phyloP scores from a whole-genome alignment of 2,888 invertebrate genomes.

The Cerastis rubricosa region DNA sequence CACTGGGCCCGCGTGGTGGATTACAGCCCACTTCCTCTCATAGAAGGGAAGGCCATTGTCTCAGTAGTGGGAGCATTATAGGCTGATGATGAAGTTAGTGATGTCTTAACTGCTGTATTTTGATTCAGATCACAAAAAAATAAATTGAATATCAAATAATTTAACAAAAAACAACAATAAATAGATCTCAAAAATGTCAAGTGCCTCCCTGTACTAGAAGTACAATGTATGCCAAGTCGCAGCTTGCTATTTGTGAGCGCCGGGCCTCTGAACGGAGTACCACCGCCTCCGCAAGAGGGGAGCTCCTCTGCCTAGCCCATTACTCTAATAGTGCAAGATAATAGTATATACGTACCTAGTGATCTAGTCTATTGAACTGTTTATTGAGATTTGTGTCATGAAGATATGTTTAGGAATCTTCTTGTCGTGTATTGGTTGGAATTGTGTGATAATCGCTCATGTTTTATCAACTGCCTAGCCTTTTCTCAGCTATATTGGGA shows the following conservation, averaged over 20 bases:
- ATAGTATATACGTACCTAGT: constrained; percentile 43
- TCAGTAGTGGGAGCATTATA: too few species aligned
- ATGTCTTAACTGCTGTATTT: too few species aligned
- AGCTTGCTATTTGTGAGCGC: constrained; percentile 87
- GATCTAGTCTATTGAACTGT: constrained; percentile 49
- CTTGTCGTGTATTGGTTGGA: not conserved
- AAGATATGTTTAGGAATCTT: not conserved
- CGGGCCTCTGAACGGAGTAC: constrained; percentile 84
- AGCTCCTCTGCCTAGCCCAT: constrained; percentile 41
- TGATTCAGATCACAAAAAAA: too few species aligned
- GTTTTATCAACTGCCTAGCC: too few species aligned
- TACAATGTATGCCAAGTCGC: constrained; percentile 87
- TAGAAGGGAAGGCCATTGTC: too few species aligned
- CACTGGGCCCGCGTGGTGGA: too few species aligned
- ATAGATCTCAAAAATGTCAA: constrained; percentile 50
- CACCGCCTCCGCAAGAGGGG: constrained; percentile 58
- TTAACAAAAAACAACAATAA: not conserved
- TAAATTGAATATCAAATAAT: not conserved
- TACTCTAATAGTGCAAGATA: constrained; percentile 60
- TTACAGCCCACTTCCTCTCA: too few species aligned
- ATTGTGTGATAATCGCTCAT: not conserved
- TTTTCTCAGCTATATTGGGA: too few species aligned
- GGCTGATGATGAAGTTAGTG: too few species aligned
- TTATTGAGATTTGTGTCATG: constrained; percentile 51
- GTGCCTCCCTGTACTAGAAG: constrained; percentile 82